Evolutionary conservation across 2,113 vertebrate species (phyloP).

Genomic region (Willisornis vidua): DNA sequence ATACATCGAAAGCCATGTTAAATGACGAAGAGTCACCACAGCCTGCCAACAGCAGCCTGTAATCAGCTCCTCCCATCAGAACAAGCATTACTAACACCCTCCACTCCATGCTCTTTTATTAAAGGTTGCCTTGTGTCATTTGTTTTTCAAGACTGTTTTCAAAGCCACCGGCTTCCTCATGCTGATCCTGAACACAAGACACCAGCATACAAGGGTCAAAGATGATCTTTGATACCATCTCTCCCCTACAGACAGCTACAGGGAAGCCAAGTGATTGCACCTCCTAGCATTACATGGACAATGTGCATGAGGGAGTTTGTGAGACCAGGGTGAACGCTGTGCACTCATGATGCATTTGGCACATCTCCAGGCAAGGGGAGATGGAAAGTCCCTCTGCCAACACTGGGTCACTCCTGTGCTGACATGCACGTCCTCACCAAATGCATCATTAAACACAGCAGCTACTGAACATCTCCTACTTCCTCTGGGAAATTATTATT

Average conservation of each 20-base stretch:
- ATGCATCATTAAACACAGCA: background rate
- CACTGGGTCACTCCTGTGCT: background rate
- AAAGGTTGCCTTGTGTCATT: slow-evolving; percentile 37
- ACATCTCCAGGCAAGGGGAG: background rate
- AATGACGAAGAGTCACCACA: background rate
- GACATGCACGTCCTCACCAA: background rate
- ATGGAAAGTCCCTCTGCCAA: background rate
- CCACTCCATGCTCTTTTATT: background rate
- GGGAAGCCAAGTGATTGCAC: background rate
- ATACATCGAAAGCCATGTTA: background rate
- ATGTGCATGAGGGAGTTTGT: accelerated
- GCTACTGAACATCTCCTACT: background rate
- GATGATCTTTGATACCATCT: background rate
- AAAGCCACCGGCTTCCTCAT: background rate
- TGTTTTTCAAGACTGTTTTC: slow-evolving; percentile 37
- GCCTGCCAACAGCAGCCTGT: slow-evolving; percentile 31
- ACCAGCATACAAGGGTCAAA: background rate
- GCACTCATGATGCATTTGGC: background rate
- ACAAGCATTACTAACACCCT: slow-evolving; percentile 39
- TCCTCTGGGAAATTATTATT: background rate
- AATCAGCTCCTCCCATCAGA: slow-evolving; percentile 46
- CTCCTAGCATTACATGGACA: background rate
- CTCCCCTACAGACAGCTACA: background rate
- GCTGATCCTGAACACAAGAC: background rate
- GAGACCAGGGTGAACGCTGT: background rate